Evolutionary conservation across 2,797 vertebrate species (phyloP).

Genomic region (Enteromius viviparus): DNA sequence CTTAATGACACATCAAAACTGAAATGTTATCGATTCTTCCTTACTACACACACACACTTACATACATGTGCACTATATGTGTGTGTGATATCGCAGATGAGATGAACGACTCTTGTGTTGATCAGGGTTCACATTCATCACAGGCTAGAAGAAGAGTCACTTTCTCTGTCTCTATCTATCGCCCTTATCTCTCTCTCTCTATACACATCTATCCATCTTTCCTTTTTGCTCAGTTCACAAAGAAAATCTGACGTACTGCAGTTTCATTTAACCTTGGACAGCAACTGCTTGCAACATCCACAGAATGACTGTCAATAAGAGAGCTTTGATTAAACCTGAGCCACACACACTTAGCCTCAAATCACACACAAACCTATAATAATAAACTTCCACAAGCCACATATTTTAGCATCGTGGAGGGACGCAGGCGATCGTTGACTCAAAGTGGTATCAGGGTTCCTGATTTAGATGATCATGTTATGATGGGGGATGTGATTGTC

Average conservation of each 20-base stretch:
- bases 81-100: constrained; percentile 82
- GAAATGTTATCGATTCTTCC: neutral
- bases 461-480: constrained; percentile 57
- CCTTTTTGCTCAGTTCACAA: constrained; percentile 69
- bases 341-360: constrained; percentile 24
- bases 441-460: constrained; percentile 20
- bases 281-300: constrained; percentile 84
- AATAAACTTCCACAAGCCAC: constrained; percentile 16
- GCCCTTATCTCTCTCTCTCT: neutral
- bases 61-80: constrained; percentile 61
- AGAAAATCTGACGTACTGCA: constrained; percentile 79
- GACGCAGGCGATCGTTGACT: constrained; percentile 18
- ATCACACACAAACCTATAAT: constrained; percentile 9
- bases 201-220: neutral
- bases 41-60: constrained; percentile 37
- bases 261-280: constrained; percentile 92
- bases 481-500: constrained; percentile 57
- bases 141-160: constrained; percentile 56
- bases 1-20: neutral
- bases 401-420: constrained; percentile 1
- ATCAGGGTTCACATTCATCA: constrained; percentile 79
- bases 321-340: constrained; percentile 59
- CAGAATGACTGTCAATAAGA: constrained; percentile 85
- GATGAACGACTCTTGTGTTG: constrained; percentile 83
- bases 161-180: constrained; percentile 26